Conservation (phyloP, 1,140 invertebrate genomes). For the Rhyacophila brunnea region DNA sequence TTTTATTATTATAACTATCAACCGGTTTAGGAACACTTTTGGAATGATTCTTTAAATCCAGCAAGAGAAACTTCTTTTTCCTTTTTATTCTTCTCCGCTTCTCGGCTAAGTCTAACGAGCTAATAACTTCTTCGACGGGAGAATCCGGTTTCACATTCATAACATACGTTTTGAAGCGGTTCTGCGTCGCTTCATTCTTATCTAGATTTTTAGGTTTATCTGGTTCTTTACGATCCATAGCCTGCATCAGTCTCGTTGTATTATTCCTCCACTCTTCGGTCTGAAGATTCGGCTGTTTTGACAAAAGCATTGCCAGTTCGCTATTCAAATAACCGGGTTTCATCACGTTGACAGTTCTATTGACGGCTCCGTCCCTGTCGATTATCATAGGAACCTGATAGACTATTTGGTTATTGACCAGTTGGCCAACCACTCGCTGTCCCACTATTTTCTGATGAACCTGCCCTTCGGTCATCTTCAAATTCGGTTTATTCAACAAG, state of each 20-base stretch:
- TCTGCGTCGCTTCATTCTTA: background rate
- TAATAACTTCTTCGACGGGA: constrained; percentile 43
- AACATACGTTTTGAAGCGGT: background rate
- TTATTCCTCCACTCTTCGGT: constrained; percentile 20
- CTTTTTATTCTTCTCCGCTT: constrained; percentile 41
- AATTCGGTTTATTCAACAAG: constrained; percentile 26
- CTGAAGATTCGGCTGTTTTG: constrained; percentile 15
- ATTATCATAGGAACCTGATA: constrained; percentile 49
- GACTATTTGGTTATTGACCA: constrained; percentile 46
- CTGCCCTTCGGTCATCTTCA: constrained; percentile 11
- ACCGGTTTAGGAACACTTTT: constrained; percentile 5
- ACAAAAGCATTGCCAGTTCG: constrained; percentile 25
- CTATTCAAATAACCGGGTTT: constrained; percentile 23
- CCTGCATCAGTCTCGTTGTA: background rate
- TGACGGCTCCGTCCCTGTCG: constrained; percentile 37
- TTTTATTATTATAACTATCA: constrained; percentile 8
- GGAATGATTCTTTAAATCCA: constrained; percentile 4
- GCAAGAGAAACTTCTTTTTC: constrained; percentile 13
- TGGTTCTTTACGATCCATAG: background rate
- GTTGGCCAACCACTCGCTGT: constrained; percentile 14
- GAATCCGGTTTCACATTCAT: background rate
- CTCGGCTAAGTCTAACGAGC: constrained; percentile 48
- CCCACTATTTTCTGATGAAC: background rate
- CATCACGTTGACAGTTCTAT: constrained; percentile 4
- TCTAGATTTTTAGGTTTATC: constrained; percentile 5